Percentiles rank a stretch among this genome's conserved stretches.
Evolutionary conservation across 2,113 vertebrate genomes (phyloP).

Genomic region (Pterocles burchelli): DNA sequence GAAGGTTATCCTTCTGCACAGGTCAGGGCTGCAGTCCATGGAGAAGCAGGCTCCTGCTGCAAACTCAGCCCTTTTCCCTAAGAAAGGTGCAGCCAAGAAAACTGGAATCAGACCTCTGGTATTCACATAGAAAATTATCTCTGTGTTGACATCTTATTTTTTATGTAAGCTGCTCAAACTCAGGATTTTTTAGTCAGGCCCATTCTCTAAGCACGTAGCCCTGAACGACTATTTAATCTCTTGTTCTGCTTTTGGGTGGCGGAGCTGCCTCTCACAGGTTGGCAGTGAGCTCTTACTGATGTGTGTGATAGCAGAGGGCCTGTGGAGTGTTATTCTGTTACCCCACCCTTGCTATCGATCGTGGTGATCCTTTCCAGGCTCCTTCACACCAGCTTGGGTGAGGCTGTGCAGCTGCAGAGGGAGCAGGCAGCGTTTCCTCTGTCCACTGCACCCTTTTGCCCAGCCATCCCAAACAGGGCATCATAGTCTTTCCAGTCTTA

Average conservation of each 20-base stretch:
- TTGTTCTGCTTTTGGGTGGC: accelerated
- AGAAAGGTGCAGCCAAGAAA: neutral
- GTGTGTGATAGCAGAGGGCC: neutral
- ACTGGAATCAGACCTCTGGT: neutral
- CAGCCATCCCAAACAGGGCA: accelerated
- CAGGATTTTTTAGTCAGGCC: neutral
- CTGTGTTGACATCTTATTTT: neutral
- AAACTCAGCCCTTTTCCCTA: neutral
- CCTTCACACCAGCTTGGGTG: neutral
- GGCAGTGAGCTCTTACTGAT: neutral
- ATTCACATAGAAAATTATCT: neutral
- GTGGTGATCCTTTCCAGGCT: neutral
- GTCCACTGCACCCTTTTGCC: neutral
- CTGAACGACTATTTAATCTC: neutral
- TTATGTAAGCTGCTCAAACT: neutral
- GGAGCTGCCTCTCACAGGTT: neutral
- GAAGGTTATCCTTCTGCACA: neutral
- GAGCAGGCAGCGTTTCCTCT: accelerated
- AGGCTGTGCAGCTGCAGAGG: neutral
- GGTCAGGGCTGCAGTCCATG: neutral
- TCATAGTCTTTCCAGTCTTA: accelerated
- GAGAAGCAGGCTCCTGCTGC: neutral
- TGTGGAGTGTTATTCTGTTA: neutral
- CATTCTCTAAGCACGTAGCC: neutral
- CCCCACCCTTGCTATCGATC: accelerated